phyloP scores from a whole-genome alignment of 2,797 vertebrate species.

The Leucoraja ocellata region DNA sequence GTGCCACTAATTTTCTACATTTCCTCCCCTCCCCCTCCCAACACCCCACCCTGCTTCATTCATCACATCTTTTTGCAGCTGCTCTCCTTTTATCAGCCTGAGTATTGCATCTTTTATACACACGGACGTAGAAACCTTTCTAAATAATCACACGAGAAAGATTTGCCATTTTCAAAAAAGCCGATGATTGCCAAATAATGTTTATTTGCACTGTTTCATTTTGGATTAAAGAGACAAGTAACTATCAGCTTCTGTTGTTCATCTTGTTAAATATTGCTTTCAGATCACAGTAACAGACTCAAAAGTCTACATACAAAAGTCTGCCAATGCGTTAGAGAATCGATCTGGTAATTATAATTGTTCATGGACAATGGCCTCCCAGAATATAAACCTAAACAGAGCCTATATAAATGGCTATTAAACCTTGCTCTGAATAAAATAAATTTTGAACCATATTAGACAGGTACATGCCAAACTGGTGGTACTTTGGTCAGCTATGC shows the following conservation, averaged over 20 bases:
- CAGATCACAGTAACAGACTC: not conserved
- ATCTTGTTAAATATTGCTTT: not conserved
- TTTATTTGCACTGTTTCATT: not conserved
- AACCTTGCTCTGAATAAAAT: not conserved
- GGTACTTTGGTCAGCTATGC: not conserved
- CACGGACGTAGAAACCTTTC: not conserved
- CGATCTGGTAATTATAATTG: not conserved
- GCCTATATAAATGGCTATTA: not conserved
- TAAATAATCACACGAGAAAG: not conserved
- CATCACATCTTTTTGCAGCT: conserved; percentile 43
- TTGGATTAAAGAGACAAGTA: not conserved
- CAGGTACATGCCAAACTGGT: not conserved
- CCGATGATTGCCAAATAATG: not conserved
- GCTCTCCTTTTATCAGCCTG: conserved; percentile 44
- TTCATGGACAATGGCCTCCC: not conserved
- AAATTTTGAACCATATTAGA: conserved; percentile 18
- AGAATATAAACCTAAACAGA: not conserved
- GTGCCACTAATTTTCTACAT: conserved; percentile 50
- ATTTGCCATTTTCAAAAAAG: not conserved
- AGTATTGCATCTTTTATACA: conserved; percentile 37
- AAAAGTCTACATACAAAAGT: not conserved
- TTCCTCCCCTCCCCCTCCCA: conserved; percentile 44
- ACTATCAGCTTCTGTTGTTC: not conserved
- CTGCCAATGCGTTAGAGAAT: not conserved
- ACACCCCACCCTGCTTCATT: conserved; percentile 39